Base-by-base conservation (phyloP, 1,140 invertebrate genomes). In the Phenacoccus solenopsis region DNA sequence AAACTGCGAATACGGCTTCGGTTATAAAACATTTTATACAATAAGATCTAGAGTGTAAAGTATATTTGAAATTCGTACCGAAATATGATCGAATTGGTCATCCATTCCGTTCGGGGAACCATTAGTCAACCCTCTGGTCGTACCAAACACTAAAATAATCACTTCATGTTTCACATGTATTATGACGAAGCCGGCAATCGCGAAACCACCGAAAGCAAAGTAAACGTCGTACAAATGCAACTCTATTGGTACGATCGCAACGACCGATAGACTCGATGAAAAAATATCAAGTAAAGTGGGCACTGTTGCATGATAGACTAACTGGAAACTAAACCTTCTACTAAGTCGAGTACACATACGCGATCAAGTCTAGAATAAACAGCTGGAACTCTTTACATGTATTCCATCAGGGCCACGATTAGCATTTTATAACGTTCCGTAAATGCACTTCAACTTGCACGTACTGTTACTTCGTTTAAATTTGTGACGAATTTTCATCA, bases 251-350 rank as follows among this genome's bases (percentile, higher is more conserved):
- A 22, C 59, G 21, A 64, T 24, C 59, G 21, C 20, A 10, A 3
- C 3, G 9, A 27, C 22, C 59, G 3, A 64, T 22, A 64, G 25
- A 64, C 59, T n/a, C 13, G 38, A 16, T 49, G 38, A 49, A 49
- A 49, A 49, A 32, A 16, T 49, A 49, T 16, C 38, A 32, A 7
- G 5, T 32, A 32, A 49, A 49, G 38, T 49, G 38, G 38, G 38
- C 38, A 49, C 13, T 9, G 38, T 49, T 49, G 20, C 38, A 49
- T 22, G 59, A 22, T 25, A 64, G 59, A 64, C 59, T 64, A 64
- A 64, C 59, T 64, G 59, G 59, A 64, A 64, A 64, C 59, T 64
- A 64, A 64, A 64, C 25, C 16, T 22, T 24, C 32, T 38, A 38
- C 32, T 38, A 38, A 38, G n/a, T 38, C 12, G 16, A 16, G 22